Conservation (phyloP, 2,797 vertebrate species). For the Bovichtus variegatus region DNA sequence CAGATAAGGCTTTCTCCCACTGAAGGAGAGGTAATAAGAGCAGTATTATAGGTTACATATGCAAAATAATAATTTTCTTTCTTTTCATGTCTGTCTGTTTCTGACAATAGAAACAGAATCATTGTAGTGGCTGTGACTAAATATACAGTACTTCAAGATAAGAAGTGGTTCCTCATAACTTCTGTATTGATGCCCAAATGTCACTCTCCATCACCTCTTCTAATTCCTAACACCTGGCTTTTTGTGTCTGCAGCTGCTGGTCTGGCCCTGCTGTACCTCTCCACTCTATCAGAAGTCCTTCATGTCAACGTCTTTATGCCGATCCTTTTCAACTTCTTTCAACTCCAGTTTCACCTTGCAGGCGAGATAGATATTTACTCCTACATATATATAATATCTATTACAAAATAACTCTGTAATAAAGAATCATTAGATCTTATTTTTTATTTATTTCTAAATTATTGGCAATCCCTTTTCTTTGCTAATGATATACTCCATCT, state of each 20-base stretch:
- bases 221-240: background rate
- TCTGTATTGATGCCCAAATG: background rate
- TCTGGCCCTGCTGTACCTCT: background rate
- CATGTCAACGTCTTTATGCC: background rate
- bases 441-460: no score
- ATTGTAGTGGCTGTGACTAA: background rate
- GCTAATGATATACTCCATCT: no score
- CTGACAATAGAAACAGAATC: background rate
- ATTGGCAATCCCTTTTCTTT: no score
- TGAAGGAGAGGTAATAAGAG: constrained; percentile 62
- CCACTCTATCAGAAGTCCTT: background rate
- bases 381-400: no score
- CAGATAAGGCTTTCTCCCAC: constrained; percentile 97
- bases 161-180: background rate
- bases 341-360: background rate
- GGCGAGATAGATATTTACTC: no score
- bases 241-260: background rate
- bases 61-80: background rate
- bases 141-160: background rate
- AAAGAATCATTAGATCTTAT: no score
- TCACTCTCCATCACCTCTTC: background rate
- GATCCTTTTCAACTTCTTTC: background rate
- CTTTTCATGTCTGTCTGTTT: background rate
- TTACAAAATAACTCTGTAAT: no score
- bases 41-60: background rate